Evolutionary conservation across 1,140 invertebrate genomes (phyloP).

Genomic region (Sitophilus oryzae): DNA sequence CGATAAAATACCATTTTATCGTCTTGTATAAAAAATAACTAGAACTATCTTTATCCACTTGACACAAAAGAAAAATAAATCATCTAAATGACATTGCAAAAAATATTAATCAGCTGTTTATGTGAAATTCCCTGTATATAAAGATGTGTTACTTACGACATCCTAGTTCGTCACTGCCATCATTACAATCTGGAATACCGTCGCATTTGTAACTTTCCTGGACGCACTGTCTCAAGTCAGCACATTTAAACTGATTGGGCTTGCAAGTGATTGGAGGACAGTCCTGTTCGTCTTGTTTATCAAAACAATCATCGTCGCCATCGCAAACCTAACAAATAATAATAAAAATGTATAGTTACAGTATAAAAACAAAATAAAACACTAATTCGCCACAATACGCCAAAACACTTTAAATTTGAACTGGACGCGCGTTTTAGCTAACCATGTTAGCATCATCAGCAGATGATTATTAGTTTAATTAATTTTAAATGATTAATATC

Average conservation of each 20-base stretch:
- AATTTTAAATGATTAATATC: no score
- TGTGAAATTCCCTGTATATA: no score
- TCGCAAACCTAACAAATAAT: conserved; percentile 54
- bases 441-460: no score
- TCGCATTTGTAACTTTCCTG: conserved; percentile 93
- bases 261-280: conserved; percentile 93
- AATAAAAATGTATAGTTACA: no score
- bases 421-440: no score
- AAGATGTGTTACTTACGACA: conserved; percentile 56
- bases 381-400: no score
- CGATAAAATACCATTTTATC: no score
- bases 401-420: no score
- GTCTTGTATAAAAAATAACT: no score
- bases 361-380: no score
- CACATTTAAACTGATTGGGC: conserved; percentile 89
- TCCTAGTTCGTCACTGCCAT: conserved; percentile 84
- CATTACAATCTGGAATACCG: conserved; percentile 85
- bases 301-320: conserved; percentile 93
- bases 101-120: not conserved
- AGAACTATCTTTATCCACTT: no score
- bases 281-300: conserved; percentile 93
- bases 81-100: not conserved
- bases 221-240: conserved; percentile 85
- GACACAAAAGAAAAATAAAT: conserved; percentile 11
- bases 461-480: no score